phyloP scores from a whole-genome alignment of 2,113 vertebrate species.

The Peromyscus maniculatus region DNA sequence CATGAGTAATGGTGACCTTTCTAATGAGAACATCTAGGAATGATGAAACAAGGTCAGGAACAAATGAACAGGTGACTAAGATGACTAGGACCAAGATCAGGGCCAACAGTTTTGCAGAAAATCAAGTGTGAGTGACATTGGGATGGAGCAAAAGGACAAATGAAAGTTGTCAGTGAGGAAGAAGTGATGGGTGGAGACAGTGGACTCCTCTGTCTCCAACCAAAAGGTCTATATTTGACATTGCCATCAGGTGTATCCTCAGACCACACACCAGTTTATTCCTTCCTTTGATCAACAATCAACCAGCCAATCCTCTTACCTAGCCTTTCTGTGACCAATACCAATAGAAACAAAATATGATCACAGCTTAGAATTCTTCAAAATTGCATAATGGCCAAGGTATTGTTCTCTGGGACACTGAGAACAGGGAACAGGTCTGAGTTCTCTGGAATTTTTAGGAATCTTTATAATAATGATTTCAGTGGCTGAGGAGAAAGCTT shows the following conservation, averaged over 20 bases:
- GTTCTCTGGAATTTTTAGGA: background rate
- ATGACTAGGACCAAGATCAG: background rate
- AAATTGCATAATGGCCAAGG: background rate
- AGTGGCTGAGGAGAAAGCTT: conserved; percentile 9
- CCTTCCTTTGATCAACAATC: background rate
- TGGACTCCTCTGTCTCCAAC: background rate
- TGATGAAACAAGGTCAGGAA: background rate
- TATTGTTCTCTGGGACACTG: background rate
- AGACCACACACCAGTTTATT: background rate
- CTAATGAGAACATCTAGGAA: background rate
- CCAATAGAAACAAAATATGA: conserved; percentile 7
- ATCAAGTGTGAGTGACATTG: background rate
- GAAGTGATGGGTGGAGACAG: background rate
- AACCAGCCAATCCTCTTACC: background rate
- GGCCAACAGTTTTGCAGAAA: background rate
- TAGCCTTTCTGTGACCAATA: conserved; percentile 12
- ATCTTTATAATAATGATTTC: background rate
- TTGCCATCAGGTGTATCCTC: background rate
- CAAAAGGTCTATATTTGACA: background rate
- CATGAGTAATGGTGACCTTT: background rate
- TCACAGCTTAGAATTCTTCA: conserved; percentile 28
- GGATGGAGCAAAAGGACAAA: background rate
- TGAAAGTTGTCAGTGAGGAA: background rate
- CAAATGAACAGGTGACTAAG: background rate
- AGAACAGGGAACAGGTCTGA: background rate